These are phyloP conservation scores for Stegostoma tigrinum DNA, from an alignment of 2,113 vertebrate species.

Conservation along the genomic window DNA sequence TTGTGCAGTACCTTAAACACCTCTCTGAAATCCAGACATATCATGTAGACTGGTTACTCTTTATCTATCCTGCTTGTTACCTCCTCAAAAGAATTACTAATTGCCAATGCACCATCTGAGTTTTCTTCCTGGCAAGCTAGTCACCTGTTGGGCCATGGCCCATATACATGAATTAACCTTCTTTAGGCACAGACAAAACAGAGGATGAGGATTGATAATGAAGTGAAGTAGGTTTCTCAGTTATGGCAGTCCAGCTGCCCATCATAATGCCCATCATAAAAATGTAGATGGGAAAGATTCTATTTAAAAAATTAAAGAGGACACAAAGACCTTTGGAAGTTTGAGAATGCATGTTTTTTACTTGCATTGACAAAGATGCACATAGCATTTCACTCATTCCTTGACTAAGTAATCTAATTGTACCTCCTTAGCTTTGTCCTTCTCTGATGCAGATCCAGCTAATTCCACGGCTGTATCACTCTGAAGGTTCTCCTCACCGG, in stretches of 20 bases:
- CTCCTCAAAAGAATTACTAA: too few species aligned
- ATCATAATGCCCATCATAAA: background rate
- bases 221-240: background rate
- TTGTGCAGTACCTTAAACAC: too few species aligned
- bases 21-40: too few species aligned
- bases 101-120: background rate
- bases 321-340: background rate
- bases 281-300: background rate
- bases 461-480: conserved; percentile 78
- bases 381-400: background rate
- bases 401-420: background rate
- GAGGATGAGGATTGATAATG: background rate
- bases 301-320: background rate
- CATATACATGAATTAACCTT: background rate
- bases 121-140: background rate
- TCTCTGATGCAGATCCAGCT: conserved; percentile 78
- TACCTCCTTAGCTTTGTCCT: conserved; percentile 82
- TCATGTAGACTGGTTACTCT: too few species aligned
- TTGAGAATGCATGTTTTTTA: background rate
- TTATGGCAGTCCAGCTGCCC: background rate
- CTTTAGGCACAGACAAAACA: background rate
- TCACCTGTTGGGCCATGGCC: background rate
- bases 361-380: background rate
- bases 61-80: too few species aligned
- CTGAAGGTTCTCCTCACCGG: conserved; percentile 78